phyloP scores from a whole-genome alignment of 2,797 vertebrate genomes.

The Nyctibius grandis region DNA sequence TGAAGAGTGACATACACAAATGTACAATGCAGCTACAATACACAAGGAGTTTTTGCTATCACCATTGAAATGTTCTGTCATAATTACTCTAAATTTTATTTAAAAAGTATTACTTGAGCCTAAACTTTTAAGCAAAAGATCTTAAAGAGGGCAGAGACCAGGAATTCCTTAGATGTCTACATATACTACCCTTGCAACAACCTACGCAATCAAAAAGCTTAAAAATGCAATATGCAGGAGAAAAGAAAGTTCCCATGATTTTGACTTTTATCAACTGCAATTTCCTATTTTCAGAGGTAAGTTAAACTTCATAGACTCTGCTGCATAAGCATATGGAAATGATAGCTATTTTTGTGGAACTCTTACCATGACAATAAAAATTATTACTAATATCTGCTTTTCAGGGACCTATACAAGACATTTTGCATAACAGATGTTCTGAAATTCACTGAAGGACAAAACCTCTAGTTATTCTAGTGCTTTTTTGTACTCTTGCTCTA shows the following conservation, averaged over 20 bases:
- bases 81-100: neutral
- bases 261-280: neutral
- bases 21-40: neutral
- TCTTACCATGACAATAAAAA: neutral
- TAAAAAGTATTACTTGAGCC: neutral
- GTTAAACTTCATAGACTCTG: neutral
- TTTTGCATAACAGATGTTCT: neutral
- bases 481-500: neutral
- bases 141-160: neutral
- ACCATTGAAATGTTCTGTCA: neutral
- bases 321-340: neutral
- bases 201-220: neutral
- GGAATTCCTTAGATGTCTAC: neutral
- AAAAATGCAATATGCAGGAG: neutral
- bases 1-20: neutral
- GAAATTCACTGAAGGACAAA: neutral
- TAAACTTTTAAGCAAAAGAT: neutral
- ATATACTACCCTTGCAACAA: neutral
- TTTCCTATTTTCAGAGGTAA: neutral
- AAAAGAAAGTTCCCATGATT: neutral
- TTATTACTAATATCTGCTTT: neutral
- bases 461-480: neutral
- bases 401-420: neutral
- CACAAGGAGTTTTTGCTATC: neutral
- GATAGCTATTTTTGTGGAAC: neutral